Evolutionary conservation across 2,113 vertebrate genomes (phyloP).

Genomic region (Apistogramma diplotaenia): DNA sequence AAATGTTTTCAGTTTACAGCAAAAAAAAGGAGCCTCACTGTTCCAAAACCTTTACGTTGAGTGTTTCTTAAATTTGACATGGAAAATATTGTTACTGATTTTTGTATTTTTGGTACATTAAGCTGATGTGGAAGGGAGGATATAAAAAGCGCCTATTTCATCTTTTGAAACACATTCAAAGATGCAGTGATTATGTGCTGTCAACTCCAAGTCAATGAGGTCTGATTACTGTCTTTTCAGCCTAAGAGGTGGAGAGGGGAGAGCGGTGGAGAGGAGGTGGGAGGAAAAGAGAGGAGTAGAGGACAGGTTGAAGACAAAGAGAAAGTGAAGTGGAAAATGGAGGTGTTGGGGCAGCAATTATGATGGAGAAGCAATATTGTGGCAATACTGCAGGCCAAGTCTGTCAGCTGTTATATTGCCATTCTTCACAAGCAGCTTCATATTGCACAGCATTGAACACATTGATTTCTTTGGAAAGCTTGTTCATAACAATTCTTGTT

Average conservation of each 20-base stretch:
- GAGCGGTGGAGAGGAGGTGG: neutral
- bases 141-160: neutral
- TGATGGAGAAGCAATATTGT: slow-evolving; percentile 46
- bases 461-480: slow-evolving; percentile 44
- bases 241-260: neutral
- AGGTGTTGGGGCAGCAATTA: slow-evolving; percentile 38
- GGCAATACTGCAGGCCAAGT: slow-evolving; percentile 7
- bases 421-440: slow-evolving; percentile 39
- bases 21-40: too few species aligned
- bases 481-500: slow-evolving; percentile 34
- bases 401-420: slow-evolving; percentile 18
- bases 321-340: slow-evolving; percentile 45
- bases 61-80: neutral
- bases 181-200: slow-evolving; percentile 1
- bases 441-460: neutral
- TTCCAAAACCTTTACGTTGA: neutral
- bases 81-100: neutral
- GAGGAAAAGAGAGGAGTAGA: neutral
- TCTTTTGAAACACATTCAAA: neutral
- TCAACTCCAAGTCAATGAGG: slow-evolving; percentile 8
- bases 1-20: too few species aligned
- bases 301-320: slow-evolving; percentile 7
- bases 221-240: slow-evolving; percentile 6
- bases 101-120: neutral
- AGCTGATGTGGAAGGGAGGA: neutral